Evolutionary conservation across 1,140 invertebrate species (phyloP).

Genomic region (Tachypleus tridentatus): DNA sequence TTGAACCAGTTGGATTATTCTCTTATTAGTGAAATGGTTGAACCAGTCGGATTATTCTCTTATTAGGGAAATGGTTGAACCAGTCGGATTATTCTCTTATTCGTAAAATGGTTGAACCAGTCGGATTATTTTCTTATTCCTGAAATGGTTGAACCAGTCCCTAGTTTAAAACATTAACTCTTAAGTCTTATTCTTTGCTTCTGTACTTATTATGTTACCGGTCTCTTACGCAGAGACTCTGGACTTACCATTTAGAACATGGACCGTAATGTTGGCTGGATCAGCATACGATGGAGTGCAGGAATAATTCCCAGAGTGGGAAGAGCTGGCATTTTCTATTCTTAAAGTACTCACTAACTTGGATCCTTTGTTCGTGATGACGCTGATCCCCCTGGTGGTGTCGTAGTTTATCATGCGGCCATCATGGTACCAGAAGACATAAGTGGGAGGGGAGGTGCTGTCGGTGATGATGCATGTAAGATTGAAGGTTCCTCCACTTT

Average conservation of each 20-base stretch:
- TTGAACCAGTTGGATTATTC: too few relatives aligned
- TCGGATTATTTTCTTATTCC: too few relatives aligned
- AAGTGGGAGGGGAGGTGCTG: constrained; percentile 66
- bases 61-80: too few relatives aligned
- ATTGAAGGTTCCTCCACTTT: constrained; percentile 75
- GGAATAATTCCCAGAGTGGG: constrained; percentile 57
- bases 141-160: too few relatives aligned
- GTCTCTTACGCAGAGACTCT: too few relatives aligned
- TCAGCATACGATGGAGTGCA: constrained; percentile 75
- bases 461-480: constrained; percentile 69
- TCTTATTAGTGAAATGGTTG: too few relatives aligned
- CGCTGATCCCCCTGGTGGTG: constrained; percentile 41
- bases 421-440: constrained; percentile 68
- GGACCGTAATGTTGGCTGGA: constrained; percentile 62
- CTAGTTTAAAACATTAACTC: too few relatives aligned
- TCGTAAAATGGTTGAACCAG: too few relatives aligned
- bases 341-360: constrained; percentile 75
- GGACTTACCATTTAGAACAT: constrained; percentile 64
- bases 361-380: constrained; percentile 79
- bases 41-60: too few relatives aligned
- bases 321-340: constrained; percentile 65
- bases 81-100: too few relatives aligned
- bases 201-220: too few relatives aligned
- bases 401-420: constrained; percentile 63
- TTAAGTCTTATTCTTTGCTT: too few relatives aligned